phyloP scores from a whole-genome alignment of 2,888 invertebrate genomes.

The Gymnoscelis rufifasciata region DNA sequence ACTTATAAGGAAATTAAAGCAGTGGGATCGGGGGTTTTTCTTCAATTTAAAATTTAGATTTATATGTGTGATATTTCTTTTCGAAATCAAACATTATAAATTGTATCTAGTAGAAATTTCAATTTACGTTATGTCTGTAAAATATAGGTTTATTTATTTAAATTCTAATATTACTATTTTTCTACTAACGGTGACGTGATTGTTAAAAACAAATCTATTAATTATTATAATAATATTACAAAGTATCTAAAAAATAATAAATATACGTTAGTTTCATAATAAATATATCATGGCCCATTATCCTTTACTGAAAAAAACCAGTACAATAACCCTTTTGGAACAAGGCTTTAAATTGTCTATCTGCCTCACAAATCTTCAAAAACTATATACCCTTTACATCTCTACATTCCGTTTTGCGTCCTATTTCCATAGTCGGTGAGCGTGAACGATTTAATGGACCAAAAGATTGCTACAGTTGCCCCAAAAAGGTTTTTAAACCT shows the following conservation, averaged over 20 bases:
- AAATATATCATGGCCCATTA: no score
- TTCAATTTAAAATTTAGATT: no score
- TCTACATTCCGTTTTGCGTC: conserved; percentile 68
- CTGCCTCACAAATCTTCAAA: conserved; percentile 54
- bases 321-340: not conserved
- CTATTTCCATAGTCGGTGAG: conserved; percentile 77
- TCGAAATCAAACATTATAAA: no score
- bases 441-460: conserved; percentile 76
- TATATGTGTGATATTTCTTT: no score
- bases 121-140: no score
- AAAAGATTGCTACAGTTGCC: conserved; percentile 71
- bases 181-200: not conserved
- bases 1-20: no score
- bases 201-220: not conserved
- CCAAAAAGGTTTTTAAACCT: conserved; percentile 58
- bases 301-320: not conserved
- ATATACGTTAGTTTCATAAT: no score
- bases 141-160: no score
- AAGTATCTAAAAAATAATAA: no score
- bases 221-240: not conserved
- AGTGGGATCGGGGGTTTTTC: no score
- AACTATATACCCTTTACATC: conserved; percentile 57
- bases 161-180: no score
- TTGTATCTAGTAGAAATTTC: no score
- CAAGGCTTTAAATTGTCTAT: conserved; percentile 23